Base-by-base conservation (phyloP, 1,140 invertebrate species). In the Dufourea novaeangliae region DNA sequence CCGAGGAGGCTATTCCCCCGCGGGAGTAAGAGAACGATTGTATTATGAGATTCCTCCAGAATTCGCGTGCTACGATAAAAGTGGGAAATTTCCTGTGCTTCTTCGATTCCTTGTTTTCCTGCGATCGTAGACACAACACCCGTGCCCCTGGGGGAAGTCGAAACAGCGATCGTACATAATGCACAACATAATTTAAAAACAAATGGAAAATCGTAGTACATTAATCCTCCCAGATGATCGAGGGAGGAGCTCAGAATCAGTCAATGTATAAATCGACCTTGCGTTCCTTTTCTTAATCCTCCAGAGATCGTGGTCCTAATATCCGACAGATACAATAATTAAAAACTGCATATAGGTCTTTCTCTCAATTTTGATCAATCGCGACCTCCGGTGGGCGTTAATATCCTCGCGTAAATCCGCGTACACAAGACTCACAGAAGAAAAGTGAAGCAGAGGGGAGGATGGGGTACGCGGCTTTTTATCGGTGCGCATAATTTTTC, bases 401-500 rank as follows among this genome's bases (percentile, higher is more conserved):
- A 57, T 32, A 14, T 57, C 27, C 54, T 1, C 54, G 54, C 54
- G 54, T 56, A 56, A 56, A 56, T 56, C 52, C 25, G 22, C 32
- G 54, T 57, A 57, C 27, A 32, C 29, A n/a, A 50, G 2, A 25
- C n/a, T 12, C 37, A 22, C 14, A 27, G 50, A 46, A 61, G 75
- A 71, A 72, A 10, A 56, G 32, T 11, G 32, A 56, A 27, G 7
- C 44, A 17, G 39, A 4, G 32, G 10, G 10, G 12, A 14, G 11
- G 46, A 68, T 29, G 57, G n/a, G 50, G 8, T 32, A 44, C 70
- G 34, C 34, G 34, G 22, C 50, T 74, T 86, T 82, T 86, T 76
- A 75, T 79, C 72, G 86, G 54, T 56, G 66, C 66, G 70, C 81
- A 84, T 86, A 88, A 86, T 90, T 89, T 90, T 77, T 85, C 78